Evolutionary conservation across 2,888 invertebrate genomes (phyloP), one percentile per base, ranked within the genome.

Genomic region (Meandrusa payeni): DNA sequence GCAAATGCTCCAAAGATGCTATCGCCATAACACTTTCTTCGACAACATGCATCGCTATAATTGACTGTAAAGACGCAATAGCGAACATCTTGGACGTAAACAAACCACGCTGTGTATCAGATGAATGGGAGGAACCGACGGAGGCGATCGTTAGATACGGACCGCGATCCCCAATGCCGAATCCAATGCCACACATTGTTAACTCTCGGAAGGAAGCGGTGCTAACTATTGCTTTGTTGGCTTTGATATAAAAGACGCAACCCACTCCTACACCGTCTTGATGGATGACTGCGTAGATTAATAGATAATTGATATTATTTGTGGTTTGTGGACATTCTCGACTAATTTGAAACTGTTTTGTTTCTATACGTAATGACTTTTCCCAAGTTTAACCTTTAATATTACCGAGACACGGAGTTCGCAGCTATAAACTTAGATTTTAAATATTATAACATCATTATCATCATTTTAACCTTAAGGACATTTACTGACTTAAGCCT

Each of bases 131-230:
- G 83, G 82, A 83, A 83, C 80, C 73, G 59, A 15, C 54, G 64
- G 57, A 61, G 69, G 65, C 61, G 74, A 72, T 83, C 70, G 77
- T 78, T 76, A 81, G 85, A 82, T 75, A 83, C 78, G 76, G 61
- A 57, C 60, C 52, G 51, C 68, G 69, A 63, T 56, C 67, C 64
- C 79, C 83, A 85, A 85, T 83, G 83, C 81, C 83, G 81, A 70
- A 61, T 64, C 72, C 85, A 85, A 85, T 85, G 85, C 82, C 85
- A 72, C 59, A 73, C 79, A 85, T 85, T 83, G 83, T 85, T 79
- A 60, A 48, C 49, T 61, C 65, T 58, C 75, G 79, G 83, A 82
- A 83, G 85, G 83, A 85, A 85, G 76, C 73, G 52, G 64, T 48
- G 50, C 60, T 55, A 64, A 52, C 54, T 51, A 63, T 62, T 63